Conservation (phyloP, 1,140 invertebrate genomes). For the Hyles vespertilio region DNA sequence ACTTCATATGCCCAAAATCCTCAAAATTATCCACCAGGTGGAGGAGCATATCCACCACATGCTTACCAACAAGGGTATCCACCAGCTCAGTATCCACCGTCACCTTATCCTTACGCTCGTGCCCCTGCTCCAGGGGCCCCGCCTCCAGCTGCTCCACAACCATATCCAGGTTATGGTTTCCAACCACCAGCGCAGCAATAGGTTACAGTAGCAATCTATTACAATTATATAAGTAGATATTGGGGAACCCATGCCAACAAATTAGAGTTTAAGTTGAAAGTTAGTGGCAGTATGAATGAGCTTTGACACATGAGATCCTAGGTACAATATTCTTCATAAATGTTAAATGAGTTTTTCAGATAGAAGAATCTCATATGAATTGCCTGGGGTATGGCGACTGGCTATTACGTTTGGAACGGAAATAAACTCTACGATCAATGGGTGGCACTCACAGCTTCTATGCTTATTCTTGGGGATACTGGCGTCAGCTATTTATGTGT, state of each 20-base stretch:
- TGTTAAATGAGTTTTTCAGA: no score
- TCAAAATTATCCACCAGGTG: constrained; percentile 63
- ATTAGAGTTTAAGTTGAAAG: no score
- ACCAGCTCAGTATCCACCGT: constrained; percentile 69
- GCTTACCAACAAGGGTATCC: constrained; percentile 70
- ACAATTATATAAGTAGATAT: neutral
- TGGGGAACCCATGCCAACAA: neutral
- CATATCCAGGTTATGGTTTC: constrained; percentile 72
- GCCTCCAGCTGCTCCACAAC: constrained; percentile 63
- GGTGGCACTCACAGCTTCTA: no score
- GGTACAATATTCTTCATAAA: no score
- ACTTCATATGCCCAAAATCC: constrained; percentile 60
- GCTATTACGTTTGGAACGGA: no score
- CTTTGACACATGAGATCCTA: no score
- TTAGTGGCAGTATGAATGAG: no score
- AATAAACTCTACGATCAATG: no score
- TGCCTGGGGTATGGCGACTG: no score
- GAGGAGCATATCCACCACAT: constrained; percentile 70
- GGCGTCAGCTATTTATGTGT: no score
- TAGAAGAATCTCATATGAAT: no score
- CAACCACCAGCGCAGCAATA: constrained; percentile 71
- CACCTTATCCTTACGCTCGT: constrained; percentile 69
- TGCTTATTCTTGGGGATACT: no score
- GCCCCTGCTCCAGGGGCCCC: constrained; percentile 70
- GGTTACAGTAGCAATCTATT: constrained; percentile 4